These are phyloP conservation scores for Lampropteryx suffumata DNA, from an alignment of 2,888 invertebrate genomes.

Conservation along the genomic window DNA sequence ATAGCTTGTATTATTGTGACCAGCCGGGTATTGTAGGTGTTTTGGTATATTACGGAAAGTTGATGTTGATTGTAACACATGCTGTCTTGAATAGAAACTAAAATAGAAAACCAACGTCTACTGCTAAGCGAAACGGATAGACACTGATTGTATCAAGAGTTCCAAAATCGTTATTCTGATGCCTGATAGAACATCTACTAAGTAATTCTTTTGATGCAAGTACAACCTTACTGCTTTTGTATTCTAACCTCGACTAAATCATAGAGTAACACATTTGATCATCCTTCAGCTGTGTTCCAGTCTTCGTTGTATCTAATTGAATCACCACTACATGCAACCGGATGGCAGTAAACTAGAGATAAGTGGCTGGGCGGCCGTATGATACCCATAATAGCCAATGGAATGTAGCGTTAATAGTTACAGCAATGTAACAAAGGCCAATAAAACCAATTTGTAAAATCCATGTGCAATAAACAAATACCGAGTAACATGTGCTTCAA, in stretches of 20 bases:
- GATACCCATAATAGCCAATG: conserved; percentile 46
- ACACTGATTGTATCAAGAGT: no score
- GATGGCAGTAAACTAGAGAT: conserved; percentile 55
- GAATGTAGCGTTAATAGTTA: conserved; percentile 26
- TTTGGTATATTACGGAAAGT: no score
- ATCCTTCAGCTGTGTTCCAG: conserved; percentile 8
- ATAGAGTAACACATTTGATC: conserved; percentile 7
- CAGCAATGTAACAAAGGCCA: conserved; percentile 4
- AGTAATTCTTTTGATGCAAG: not conserved
- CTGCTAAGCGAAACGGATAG: no score
- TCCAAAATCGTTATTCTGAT: no score
- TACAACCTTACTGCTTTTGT: conserved; percentile 1
- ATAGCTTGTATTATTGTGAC: no score
- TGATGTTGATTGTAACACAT: no score
- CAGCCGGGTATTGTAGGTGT: no score
- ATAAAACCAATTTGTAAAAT: conserved; percentile 1
- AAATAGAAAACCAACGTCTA: no score
- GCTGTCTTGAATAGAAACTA: no score
- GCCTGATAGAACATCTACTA: no score
- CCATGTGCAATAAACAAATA: not conserved
- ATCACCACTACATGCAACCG: conserved; percentile 35
- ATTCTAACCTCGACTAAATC: conserved; percentile 11
- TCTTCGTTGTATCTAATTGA: conserved; percentile 19
- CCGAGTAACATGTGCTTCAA: not conserved
- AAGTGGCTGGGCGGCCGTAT: conserved; percentile 46